Evolutionary conservation across 2,113 vertebrate species (phyloP).

Genomic region (Cavia porcellus): DNA sequence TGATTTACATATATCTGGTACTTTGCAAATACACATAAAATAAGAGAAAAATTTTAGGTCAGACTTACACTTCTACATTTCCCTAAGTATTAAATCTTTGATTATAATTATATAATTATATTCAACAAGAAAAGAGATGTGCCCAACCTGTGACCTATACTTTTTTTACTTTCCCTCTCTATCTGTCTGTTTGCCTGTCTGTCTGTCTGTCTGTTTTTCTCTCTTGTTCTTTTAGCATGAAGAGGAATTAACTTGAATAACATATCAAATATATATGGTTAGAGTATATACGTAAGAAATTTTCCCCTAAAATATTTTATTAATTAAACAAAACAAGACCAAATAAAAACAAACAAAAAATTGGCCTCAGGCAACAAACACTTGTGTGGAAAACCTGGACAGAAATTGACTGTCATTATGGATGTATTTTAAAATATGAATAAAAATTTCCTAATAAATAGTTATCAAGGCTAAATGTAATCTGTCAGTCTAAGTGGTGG

Average conservation of each 20-base stretch:
- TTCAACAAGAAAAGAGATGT: neutral
- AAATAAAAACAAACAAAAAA: neutral
- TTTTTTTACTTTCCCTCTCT: neutral
- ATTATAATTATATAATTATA: neutral
- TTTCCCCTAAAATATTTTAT: neutral
- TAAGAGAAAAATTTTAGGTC: neutral
- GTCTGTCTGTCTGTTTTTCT: too few relatives aligned
- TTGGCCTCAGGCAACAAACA: neutral
- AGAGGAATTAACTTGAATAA: neutral
- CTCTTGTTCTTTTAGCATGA: neutral
- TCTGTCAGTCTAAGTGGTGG: neutral
- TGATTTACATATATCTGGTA: neutral
- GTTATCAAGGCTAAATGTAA: neutral
- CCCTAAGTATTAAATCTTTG: neutral
- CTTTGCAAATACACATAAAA: neutral
- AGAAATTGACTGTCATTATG: neutral
- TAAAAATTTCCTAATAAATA: slow-evolving; percentile 15
- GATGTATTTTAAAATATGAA: neutral
- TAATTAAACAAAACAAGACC: neutral
- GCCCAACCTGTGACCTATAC: neutral
- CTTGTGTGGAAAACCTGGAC: neutral
- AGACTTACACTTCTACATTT: neutral
- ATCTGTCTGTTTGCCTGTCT: neutral
- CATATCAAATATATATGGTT: neutral
- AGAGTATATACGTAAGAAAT: neutral